Evolutionary conservation across 23 tunicate species (phyloP), one percentile per base, ranked within the genome.

Genomic region (Diplosoma virens): DNA sequence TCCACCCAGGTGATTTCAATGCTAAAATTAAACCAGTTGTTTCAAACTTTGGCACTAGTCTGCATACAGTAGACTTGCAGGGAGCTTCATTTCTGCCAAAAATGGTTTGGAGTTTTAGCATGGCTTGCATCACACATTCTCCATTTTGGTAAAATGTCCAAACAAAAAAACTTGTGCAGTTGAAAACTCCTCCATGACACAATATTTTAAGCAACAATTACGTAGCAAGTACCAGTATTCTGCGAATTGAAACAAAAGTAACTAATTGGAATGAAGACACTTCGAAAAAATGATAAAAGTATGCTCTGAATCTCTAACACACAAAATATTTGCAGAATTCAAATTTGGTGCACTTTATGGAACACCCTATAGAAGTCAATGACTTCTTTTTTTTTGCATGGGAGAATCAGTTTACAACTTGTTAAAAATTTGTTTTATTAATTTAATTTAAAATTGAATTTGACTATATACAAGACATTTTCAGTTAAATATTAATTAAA

Each of bases 141-240:
- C 25, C 63, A 56, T 56, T 56, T 56, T 56, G 4, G 25, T 56
- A 56, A 56, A 56, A 56, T 56, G 24, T 56, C 63, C 20, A 14
- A 56, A 56, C 25, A 20, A 56, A 14, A 56, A 20, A 25, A 56
- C 6, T 56, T 56, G 63, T 11, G 63, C 63, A 56, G 63, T 56
- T 56, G 20, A 56, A 56, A 56, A 20, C 63, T 25, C 6, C 63
- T 56, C 63, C 25, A 56, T 11, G 63, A 56, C 63, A 11, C 63
- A 56, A 56, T 56, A 56, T 56, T 20, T 25, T 56, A 56, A 56
- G 63, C 63, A 56, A 56, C 63, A 56, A 56, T 56, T 56, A 56
- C 63, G 6, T 20, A 56, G 24, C 24, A 56, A 56, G 25, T 56
- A 56, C 63, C 24, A 4, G 63, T 56, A 56, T 56, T 56, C 50